phyloP scores from a whole-genome alignment of 1,140 invertebrate species.

The Anoplolepis gracilipes region DNA sequence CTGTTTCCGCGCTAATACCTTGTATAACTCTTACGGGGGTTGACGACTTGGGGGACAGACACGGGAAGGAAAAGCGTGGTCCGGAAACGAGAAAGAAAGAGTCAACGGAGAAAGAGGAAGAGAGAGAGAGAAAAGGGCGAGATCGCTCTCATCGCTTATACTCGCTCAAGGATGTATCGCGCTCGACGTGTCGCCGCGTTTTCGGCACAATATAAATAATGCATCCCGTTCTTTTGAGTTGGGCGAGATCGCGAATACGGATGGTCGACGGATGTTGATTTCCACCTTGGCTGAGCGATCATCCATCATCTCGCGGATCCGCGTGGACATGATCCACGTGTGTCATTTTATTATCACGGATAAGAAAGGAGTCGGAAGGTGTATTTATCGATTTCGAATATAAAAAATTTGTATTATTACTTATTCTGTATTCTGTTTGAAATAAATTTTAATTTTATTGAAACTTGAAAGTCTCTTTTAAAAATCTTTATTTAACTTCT shows the following conservation, averaged over 20 bases:
- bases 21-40: conserved; percentile 77
- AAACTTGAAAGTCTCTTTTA: neutral
- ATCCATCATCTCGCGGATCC: conserved; percentile 20
- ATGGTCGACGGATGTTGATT: neutral
- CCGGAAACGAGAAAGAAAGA: conserved; percentile 28
- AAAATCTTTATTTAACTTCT: conserved; percentile 6
- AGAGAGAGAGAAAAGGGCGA: neutral
- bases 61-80: neutral
- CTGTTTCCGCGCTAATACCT: conserved; percentile 82
- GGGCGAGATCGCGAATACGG: neutral
- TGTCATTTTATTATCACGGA: neutral
- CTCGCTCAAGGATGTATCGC: conserved; percentile 61
- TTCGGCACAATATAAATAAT: conserved; percentile 45
- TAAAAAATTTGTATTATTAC: neutral
- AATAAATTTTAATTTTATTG: neutral
- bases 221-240: neutral
- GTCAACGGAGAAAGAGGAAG: neutral
- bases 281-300: neutral
- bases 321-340: conserved; percentile 2
- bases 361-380: neutral
- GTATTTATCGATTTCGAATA: neutral
- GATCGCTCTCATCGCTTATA: conserved; percentile 14
- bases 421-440: neutral
- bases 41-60: conserved; percentile 52
- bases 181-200: conserved; percentile 3